A percentile compares a stretch with the other conserved stretches of the same genome.
Evolutionary conservation across 2,888 invertebrate genomes (phyloP).

Genomic region (Limnephilus lunatus): DNA sequence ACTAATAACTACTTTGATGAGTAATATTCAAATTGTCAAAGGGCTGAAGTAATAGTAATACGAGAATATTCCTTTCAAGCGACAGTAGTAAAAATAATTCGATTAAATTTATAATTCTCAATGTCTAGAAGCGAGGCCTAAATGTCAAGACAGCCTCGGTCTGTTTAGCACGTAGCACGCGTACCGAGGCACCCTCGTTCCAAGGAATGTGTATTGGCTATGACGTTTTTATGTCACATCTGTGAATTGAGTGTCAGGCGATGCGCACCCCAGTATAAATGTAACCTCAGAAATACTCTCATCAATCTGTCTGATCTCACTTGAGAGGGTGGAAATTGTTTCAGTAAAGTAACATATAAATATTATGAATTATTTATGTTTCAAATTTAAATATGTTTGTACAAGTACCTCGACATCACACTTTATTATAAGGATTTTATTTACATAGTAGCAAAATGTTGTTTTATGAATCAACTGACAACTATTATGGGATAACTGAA

Average conservation of each 20-base stretch:
- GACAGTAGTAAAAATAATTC: background rate
- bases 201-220: slow-evolving; percentile 25
- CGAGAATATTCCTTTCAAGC: background rate
- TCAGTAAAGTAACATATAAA: background rate
- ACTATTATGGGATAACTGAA: no score
- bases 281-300: background rate
- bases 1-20: background rate
- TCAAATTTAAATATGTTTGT: background rate
- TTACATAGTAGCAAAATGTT: background rate
- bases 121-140: background rate
- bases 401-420: background rate
- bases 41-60: background rate
- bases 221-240: slow-evolving; percentile 42
- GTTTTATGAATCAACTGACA: background rate
- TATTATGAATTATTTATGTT: background rate
- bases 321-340: slow-evolving; percentile 4
- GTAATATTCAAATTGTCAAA: background rate
- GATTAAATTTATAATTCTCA: background rate
- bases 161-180: background rate
- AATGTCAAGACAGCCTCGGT: slow-evolving; percentile 2
- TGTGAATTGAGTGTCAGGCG: slow-evolving; percentile 21
- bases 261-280: background rate
- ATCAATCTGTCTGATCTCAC: background rate
- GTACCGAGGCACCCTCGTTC: slow-evolving; percentile 18
- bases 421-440: background rate